Percentiles rank a stretch among this genome's conserved stretches.
Evolutionary conservation across 2,888 invertebrate genomes (phyloP).

Genomic region (Teleogryllus oceanicus): DNA sequence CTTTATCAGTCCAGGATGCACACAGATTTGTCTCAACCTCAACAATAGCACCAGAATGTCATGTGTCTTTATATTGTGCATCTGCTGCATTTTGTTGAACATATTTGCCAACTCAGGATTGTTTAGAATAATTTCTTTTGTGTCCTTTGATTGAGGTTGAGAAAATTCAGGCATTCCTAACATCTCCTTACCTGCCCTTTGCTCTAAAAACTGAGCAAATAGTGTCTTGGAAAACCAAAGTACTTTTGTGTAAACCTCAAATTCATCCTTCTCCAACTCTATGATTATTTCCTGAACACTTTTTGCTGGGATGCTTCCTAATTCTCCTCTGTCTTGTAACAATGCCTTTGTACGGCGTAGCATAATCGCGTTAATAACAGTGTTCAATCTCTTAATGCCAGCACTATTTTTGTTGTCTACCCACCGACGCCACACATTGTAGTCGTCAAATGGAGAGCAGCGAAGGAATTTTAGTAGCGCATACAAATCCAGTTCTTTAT

Average conservation of each 20-base stretch:
- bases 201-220: slow-evolving; percentile 64
- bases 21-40: slow-evolving; percentile 82
- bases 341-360: slow-evolving; percentile 84
- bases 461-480: slow-evolving; percentile 77
- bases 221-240: slow-evolving; percentile 51
- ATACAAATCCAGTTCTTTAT: slow-evolving; percentile 81
- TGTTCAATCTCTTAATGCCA: slow-evolving; percentile 71
- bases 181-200: slow-evolving; percentile 64
- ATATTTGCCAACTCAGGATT: slow-evolving; percentile 24
- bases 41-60: slow-evolving; percentile 77
- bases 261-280: slow-evolving; percentile 63
- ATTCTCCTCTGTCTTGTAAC: slow-evolving; percentile 60
- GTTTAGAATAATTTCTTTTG: slow-evolving; percentile 19
- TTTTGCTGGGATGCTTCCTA: slow-evolving; percentile 62
- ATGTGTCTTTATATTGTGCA: slow-evolving; percentile 51
- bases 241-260: slow-evolving; percentile 73
- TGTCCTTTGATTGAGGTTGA: too few species aligned
- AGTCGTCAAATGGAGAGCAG: slow-evolving; percentile 85
- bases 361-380: slow-evolving; percentile 79
- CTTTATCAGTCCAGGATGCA: slow-evolving; percentile 80
- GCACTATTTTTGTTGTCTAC: slow-evolving; percentile 78
- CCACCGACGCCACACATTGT: slow-evolving; percentile 86
- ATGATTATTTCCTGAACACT: slow-evolving; percentile 57
- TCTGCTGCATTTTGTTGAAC: slow-evolving; percentile 39
- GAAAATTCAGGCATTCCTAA: background rate